Evolutionary conservation across 2,113 vertebrate species (phyloP).

Genomic region (Misgurnus anguillicaudatus): DNA sequence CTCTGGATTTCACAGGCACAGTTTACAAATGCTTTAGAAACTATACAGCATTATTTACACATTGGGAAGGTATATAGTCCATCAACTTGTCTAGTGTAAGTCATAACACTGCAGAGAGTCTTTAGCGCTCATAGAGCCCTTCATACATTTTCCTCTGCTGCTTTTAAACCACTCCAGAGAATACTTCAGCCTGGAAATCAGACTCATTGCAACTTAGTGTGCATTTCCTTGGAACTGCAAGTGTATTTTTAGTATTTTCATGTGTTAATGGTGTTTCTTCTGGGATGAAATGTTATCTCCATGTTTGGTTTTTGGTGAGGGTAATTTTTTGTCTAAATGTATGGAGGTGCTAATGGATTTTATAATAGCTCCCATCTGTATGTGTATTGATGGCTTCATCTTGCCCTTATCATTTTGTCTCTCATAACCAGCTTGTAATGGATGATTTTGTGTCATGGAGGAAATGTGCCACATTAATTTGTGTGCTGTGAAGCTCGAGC

Average conservation of each 20-base stretch:
- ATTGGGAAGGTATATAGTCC: not conserved
- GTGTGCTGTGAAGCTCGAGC: constrained; percentile 30
- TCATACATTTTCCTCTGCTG: not conserved
- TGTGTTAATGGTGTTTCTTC: constrained; percentile 39
- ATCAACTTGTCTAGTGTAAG: not conserved
- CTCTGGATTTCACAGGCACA: too few relatives aligned
- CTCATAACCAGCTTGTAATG: constrained; percentile 54
- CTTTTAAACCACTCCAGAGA: constrained; percentile 35
- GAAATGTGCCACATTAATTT: constrained; percentile 53
- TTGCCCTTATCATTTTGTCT: constrained; percentile 47
- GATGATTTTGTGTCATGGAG: constrained; percentile 48
- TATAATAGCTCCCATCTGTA: constrained; percentile 41
- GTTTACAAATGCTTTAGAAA: constrained; percentile 2
- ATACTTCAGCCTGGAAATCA: constrained; percentile 18
- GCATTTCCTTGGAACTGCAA: constrained; percentile 34
- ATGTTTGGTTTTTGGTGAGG: constrained; percentile 12
- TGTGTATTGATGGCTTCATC: constrained; percentile 52
- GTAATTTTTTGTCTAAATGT: constrained; percentile 34
- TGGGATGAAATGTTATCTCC: constrained; percentile 15
- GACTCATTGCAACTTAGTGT: constrained; percentile 37
- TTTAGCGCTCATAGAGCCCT: constrained; percentile 23
- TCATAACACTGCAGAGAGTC: constrained; percentile 22
- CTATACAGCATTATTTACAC: not conserved
- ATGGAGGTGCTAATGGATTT: constrained; percentile 46
- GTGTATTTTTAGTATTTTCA: constrained; percentile 44